Conservation (phyloP, 2,113 vertebrate genomes). For the Myiagra hebetior region DNA sequence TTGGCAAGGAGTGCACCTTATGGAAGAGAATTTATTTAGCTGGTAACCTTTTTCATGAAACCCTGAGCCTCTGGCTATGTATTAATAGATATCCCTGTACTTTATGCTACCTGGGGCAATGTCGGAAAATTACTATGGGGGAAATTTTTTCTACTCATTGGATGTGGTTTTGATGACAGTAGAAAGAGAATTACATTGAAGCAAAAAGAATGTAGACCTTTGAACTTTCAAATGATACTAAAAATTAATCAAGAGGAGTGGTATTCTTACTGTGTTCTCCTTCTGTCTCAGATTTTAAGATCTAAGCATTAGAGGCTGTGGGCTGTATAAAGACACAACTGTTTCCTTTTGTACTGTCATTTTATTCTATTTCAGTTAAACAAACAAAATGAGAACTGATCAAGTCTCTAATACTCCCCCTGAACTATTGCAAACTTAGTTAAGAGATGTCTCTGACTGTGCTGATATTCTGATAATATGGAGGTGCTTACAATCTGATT, state of each 20-base stretch:
- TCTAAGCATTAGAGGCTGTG: not conserved
- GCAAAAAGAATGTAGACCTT: not conserved
- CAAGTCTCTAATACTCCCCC: not conserved
- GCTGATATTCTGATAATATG: not conserved
- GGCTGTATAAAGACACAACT: not conserved
- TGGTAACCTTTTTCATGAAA: not conserved
- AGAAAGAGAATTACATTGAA: not conserved
- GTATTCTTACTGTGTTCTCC: not conserved
- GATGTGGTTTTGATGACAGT: not conserved
- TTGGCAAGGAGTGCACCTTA: not conserved
- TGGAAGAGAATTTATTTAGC: not conserved
- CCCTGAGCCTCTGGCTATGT: not conserved
- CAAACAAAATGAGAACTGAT: not conserved
- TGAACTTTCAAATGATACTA: not conserved
- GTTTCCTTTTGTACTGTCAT: not conserved
- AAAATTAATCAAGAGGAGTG: not conserved
- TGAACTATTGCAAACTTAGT: not conserved
- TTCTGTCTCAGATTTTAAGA: not conserved
- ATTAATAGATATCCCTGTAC: not conserved
- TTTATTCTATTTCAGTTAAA: not conserved
- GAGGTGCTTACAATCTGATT: constrained; percentile 20
- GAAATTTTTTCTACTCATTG: not conserved
- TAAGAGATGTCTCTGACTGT: not conserved
- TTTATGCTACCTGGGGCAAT: not conserved
- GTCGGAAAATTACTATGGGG: not conserved